A percentile compares a stretch with the other conserved stretches of the same genome.
Evolutionary conservation across 2,797 vertebrate species (phyloP).

Genomic region (Tarsius wallacei): DNA sequence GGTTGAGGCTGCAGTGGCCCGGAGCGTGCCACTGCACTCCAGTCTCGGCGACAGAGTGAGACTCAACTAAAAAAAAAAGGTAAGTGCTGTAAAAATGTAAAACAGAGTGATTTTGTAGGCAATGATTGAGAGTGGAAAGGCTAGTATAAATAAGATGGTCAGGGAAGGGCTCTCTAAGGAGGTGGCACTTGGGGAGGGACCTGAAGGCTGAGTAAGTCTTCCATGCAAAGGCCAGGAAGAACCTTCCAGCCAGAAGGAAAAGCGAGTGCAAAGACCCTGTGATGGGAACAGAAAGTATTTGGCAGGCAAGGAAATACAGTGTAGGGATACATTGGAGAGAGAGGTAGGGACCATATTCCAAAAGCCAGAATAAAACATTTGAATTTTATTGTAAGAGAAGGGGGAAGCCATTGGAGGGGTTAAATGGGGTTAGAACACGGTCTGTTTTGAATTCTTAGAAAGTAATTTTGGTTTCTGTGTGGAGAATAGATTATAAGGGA

Average conservation of each 20-base stretch:
- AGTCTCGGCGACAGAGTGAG: no score
- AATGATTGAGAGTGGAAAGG: not conserved
- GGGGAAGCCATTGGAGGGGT: not conserved
- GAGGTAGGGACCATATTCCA: not conserved
- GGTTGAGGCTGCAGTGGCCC: no score
- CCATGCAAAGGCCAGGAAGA: not conserved
- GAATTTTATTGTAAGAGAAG: not conserved
- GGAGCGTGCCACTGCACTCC: no score
- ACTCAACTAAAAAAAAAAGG: no score
- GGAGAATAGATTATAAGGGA: no score
- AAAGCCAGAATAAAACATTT: not conserved
- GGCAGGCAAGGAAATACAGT: not conserved
- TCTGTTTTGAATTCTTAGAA: not conserved
- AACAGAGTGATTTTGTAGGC: not conserved
- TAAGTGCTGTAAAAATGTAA: not conserved
- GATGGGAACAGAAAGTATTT: not conserved
- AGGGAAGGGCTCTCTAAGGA: not conserved
- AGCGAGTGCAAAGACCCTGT: not conserved
- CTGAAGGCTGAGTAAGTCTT: not conserved
- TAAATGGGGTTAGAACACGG: not conserved
- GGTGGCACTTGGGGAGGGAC: not conserved
- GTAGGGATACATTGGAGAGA: not conserved
- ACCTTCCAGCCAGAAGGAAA: not conserved
- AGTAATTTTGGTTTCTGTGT: no score
- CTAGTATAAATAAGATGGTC: not conserved